Evolutionary conservation across 2,888 invertebrate genomes (phyloP), one percentile per base, ranked within the genome.

Genomic region (Frankliniella fusca): DNA sequence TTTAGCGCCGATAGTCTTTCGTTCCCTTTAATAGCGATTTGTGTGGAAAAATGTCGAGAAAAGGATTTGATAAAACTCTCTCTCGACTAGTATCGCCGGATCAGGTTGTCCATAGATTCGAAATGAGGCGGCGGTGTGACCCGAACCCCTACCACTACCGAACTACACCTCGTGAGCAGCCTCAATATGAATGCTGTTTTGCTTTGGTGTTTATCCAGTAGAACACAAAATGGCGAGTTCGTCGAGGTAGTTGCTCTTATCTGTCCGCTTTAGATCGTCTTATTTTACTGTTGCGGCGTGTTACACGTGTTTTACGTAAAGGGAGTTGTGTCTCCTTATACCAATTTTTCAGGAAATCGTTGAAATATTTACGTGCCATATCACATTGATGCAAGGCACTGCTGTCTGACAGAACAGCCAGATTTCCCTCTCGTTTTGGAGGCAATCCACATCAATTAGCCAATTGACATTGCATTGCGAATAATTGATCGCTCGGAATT

Each of bases 191-290:
- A 38, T 38, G 5, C 38, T 38, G 38, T 54, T 18, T 54, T 54
- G 54, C 54, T 18, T 54, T 54, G 54, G 18, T 54, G 70, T 70
- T 70, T 70, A 70, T 76, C 38, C 38, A 38, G 38, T 76, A 27
- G 70, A 27, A 76, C 9, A 27, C 70, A 76, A 76, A 23, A 76
- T 76, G 70, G 70, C 70, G 70, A 76, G 70, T 27, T 76, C 70
- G 23, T 76, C 70, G 70, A 76, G 70, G 70, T 76, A 27, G 27
- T n/a, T 11, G 11, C 23, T 76, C 70, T 27, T 12, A 12, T 76
- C 61, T 7, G 61, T 3, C 61, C 20, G 18, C 61, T 61, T 61
- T 15, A 7, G 10, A 20, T 61, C 7, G n/a, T 61, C 0, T 61
- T 20, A 20, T 61, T 61, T 61, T n/a, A 7, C 15, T 8, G 61